These are phyloP conservation scores for Chionoecetes opilio DNA, from an alignment of 1,140 invertebrate genomes.

Conservation along the genomic window DNA sequence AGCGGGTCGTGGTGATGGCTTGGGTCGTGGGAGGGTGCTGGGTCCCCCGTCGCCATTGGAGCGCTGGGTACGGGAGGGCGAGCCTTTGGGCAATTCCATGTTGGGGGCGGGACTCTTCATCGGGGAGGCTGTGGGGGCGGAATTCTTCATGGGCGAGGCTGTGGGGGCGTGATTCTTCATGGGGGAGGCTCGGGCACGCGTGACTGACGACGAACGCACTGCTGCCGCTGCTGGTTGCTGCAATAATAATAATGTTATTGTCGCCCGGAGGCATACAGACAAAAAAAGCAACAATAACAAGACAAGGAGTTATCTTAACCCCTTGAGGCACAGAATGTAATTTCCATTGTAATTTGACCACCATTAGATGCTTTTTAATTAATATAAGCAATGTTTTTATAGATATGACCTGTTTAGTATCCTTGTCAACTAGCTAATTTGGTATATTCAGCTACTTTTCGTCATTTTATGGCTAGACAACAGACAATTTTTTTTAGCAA, in stretches of 20 bases:
- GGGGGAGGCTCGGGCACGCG: slow-evolving; percentile 68
- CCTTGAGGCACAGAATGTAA: too few species aligned
- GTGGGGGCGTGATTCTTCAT: slow-evolving; percentile 74
- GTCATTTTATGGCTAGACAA: too few species aligned
- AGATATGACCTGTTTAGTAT: too few species aligned
- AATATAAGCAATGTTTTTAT: too few species aligned
- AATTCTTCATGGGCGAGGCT: slow-evolving; percentile 74
- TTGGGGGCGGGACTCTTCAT: slow-evolving; percentile 74
- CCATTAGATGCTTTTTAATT: too few species aligned
- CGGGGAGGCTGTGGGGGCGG: slow-evolving; percentile 65
- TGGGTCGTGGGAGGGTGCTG: slow-evolving; percentile 62
- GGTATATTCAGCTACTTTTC: too few species aligned
- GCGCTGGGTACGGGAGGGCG: slow-evolving; percentile 53
- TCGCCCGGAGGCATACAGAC: too few species aligned
- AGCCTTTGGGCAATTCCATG: slow-evolving; percentile 21
- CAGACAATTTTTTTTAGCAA: too few species aligned
- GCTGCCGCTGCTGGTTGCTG: background rate
- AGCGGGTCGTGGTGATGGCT: slow-evolving; percentile 69
- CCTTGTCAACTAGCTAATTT: too few species aligned
- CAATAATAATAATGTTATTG: too few species aligned
- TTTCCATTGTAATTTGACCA: too few species aligned
- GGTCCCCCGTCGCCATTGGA: background rate
- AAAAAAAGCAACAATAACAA: background rate
- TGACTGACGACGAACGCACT: slow-evolving; percentile 63
- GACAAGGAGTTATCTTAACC: too few species aligned